These are phyloP conservation scores for Synergus umbraculus DNA, from an alignment of 2,888 invertebrate genomes.

Conservation along the genomic window DNA sequence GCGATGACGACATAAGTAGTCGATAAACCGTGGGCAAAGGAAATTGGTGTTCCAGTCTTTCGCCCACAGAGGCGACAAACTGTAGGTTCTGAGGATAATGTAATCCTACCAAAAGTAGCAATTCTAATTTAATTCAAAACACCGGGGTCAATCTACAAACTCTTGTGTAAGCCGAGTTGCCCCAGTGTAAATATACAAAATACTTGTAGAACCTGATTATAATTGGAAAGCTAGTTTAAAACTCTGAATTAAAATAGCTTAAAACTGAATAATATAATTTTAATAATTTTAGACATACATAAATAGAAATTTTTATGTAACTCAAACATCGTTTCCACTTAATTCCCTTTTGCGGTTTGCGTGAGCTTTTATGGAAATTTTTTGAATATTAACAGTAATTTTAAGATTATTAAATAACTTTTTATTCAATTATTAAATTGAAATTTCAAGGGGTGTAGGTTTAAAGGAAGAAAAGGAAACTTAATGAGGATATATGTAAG, in stretches of 20 bases:
- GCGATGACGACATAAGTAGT: slow-evolving; percentile 70
- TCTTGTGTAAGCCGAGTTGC: neutral
- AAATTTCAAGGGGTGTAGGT: neutral
- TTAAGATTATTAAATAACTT: neutral
- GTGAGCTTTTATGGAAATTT: neutral
- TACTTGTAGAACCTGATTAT: too few species aligned
- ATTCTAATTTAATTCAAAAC: slow-evolving; percentile 1
- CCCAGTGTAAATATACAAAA: too few species aligned
- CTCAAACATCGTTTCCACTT: neutral
- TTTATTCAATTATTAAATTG: neutral
- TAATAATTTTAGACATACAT: too few species aligned
- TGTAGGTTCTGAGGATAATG: neutral
- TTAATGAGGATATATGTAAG: neutral
- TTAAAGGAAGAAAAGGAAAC: neutral
- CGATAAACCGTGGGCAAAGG: slow-evolving; percentile 70
- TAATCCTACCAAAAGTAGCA: neutral
- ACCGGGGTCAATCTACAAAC: neutral
- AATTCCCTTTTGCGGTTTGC: neutral
- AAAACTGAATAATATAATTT: too few species aligned
- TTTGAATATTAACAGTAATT: neutral
- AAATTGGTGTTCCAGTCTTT: slow-evolving; percentile 55
- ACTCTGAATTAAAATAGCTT: too few species aligned
- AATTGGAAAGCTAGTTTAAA: too few species aligned
- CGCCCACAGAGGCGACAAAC: slow-evolving; percentile 37
- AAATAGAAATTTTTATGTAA: too few species aligned